Base-by-base conservation (phyloP, 2,797 vertebrate species). In the Naso thynnoides region DNA sequence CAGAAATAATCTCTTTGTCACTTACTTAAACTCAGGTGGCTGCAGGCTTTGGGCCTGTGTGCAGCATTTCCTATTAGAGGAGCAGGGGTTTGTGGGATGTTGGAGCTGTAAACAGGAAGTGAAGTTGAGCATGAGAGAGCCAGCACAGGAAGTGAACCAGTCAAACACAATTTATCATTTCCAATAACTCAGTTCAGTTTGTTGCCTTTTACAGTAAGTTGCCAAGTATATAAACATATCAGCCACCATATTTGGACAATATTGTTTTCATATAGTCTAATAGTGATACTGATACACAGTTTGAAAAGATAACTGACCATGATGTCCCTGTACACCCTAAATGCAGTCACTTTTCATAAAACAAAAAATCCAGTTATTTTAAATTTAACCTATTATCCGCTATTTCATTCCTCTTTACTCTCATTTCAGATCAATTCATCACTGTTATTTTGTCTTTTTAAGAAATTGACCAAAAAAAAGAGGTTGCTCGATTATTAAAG, bases 21-120 rank as follows among this genome's bases (percentile, higher is more conserved):
- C 15, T 60, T 15, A 65, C 60, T 14, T 11, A 38, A 38, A 45
- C 29, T 71, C 26, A 41, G 69, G 26, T 39, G 52, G 38, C 55
- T 52, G 56, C 60, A 73, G 48, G n/a, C 42, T 49, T 66, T 5
- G 1, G 41, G 44, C 27, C 39, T 60, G 29, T 36, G 41, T 48
- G 31, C 5, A 56, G 56, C 44, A 47, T 84, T 76, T 87, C 77
- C 82, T 78, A 66, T 83, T 29, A 76, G 62, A 82, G 74, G 67
- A 83, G 58, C 61, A 82, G 13, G 61, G 59, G 47, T 66, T 64
- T 69, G 79, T 82, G 63, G 79, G 87, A 86, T 78, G 68, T 73
- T 79, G 74, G 70, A 79, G 54, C 63, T 36, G 77, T 90, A 88
- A 90, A 90, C 86, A 90, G 84, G 86, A 89, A 91, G 85, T 84